Base-by-base conservation (phyloP, 2,113 vertebrate genomes). In the Lepisosteus osseus region DNA sequence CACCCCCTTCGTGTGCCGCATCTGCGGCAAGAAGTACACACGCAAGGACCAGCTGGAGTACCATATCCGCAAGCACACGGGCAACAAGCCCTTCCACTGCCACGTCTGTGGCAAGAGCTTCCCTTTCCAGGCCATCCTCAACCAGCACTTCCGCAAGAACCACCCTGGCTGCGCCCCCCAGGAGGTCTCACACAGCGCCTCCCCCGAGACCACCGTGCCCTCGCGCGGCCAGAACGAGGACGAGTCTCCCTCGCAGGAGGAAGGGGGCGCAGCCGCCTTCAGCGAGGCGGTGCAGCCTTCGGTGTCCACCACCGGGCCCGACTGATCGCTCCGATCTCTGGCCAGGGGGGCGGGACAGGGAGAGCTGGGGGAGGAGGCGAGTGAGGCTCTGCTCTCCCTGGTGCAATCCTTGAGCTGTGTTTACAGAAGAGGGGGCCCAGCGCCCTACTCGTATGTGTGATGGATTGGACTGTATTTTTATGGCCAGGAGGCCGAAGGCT, bases 71-170 rank as follows among this genome's bases (percentile, higher is more conserved):
- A 99, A 99, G 86, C 97, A 99, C 92, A 99, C 97, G 0, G 97
- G 97, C 78, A 99, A 99, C 92, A 99, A 99, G 85, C 97, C 97
- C 76, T 99, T 99, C 78, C 95, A 97, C 82, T 99, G 97, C 86
- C 95, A 98, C 0, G 95, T 99, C 41, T 99, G 97, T 0, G 95
- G 95, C 54, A 99, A 99, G 80, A 99, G 97, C 88, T 99, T 99
- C 86, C 97, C 97, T 67, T 99, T 99, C 91, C 97, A 98, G 93
- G 97, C 97, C 82, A 99, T 99, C 91, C 94, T 99, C 81, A 99
- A 99, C 91, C 97, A 99, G 93, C 97, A 99, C 93, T 96, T 99
- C 93, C 96, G 96, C 75, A 99, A 99, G 85, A 99, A 99, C 89
- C 97, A 99, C 82, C 97, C 97, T 0, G 95, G 96, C 86, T 97